Conservation (phyloP, 2,113 vertebrate species). For the Misgurnus mizolepis region DNA sequence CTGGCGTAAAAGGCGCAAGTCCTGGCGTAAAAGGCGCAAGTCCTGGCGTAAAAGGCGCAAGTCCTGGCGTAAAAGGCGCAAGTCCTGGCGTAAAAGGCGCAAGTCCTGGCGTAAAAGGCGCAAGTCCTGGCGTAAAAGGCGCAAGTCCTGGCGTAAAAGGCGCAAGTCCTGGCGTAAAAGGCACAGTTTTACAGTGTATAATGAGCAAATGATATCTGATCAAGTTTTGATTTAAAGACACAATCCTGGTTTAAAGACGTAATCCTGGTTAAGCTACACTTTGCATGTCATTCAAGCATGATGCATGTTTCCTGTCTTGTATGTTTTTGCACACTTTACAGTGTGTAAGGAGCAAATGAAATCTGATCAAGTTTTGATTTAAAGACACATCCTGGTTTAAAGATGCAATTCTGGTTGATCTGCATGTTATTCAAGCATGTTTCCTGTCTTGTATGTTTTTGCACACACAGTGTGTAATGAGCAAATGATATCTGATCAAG, state of each 20-base stretch:
- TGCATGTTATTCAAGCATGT: background rate
- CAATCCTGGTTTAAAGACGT: background rate
- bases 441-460: background rate
- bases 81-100: too few species aligned
- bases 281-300: background rate
- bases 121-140: too few species aligned
- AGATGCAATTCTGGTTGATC: background rate
- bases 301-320: background rate
- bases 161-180: too few species aligned
- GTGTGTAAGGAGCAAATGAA: background rate
- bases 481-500: constrained; percentile 2
- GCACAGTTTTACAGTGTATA: too few species aligned
- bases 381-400: background rate
- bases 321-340: constrained; percentile 5
- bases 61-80: too few species aligned
- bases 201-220: too few species aligned
- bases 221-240: too few species aligned
- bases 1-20: too few species aligned
- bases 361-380: background rate
- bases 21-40: too few species aligned
- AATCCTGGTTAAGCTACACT: background rate
- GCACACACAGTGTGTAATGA: background rate
- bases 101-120: too few species aligned
- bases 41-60: too few species aligned
- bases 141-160: too few species aligned